phyloP scores from a whole-genome alignment of 2,888 invertebrate genomes.

The Diarsia mendica region DNA sequence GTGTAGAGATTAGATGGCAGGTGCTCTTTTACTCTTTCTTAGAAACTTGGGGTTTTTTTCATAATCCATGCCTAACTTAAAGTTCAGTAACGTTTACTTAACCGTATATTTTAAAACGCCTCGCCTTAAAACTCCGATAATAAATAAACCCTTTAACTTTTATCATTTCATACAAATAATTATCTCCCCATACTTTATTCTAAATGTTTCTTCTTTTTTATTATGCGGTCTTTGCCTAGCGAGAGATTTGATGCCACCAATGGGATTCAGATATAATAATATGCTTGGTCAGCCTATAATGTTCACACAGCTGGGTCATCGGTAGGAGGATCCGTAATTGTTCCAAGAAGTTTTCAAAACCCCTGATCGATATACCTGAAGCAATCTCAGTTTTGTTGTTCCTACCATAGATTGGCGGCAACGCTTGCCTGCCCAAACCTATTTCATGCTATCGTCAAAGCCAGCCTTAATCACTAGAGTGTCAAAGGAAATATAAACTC shows the following conservation, averaged over 20 bases:
- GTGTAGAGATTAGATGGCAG: too few species aligned
- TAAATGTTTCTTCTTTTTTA: too few species aligned
- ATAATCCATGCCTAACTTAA: neutral
- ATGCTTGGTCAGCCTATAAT: neutral
- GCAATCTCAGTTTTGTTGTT: neutral
- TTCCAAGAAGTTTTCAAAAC: too few species aligned
- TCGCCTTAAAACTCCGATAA: neutral
- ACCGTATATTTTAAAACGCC: neutral
- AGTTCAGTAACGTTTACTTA: neutral
- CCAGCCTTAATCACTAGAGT: neutral
- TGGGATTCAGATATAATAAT: too few species aligned
- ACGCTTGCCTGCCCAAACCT: neutral
- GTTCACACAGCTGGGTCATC: neutral
- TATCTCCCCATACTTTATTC: too few species aligned
- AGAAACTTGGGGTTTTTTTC: neutral
- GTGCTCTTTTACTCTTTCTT: too few species aligned
- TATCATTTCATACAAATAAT: too few species aligned
- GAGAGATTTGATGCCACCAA: too few species aligned
- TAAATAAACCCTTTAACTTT: too few species aligned
- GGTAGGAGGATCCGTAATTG: neutral
- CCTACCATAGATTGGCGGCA: neutral
- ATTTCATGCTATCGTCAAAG: slow-evolving; percentile 26
- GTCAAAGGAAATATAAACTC: slow-evolving; percentile 8
- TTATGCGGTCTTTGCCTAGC: too few species aligned
- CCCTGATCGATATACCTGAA: neutral